Conservation (phyloP, 2,797 vertebrate genomes). For the Carduelis carduelis region DNA sequence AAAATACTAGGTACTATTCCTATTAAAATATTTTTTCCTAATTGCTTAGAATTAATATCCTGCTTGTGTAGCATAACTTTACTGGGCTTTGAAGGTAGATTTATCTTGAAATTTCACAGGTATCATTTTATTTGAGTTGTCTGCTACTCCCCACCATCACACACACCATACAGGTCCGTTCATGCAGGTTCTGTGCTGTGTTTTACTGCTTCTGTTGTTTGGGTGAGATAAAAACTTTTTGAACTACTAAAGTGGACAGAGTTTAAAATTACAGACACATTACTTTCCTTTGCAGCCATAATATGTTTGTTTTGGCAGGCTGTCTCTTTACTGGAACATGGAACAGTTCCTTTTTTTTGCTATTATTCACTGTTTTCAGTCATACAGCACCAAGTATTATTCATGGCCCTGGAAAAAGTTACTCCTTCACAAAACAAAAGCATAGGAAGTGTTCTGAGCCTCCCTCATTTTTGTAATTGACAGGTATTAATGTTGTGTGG, state of each 20-base stretch:
- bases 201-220: background rate
- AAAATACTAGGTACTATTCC: background rate
- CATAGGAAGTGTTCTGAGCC: background rate
- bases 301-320: constrained; percentile 61
- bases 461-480: background rate
- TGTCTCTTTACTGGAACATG: background rate
- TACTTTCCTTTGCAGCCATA: constrained; percentile 61
- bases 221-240: constrained; percentile 51
- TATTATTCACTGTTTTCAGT: constrained; percentile 54
- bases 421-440: constrained; percentile 26
- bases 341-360: constrained; percentile 46
- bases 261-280: constrained; percentile 65
- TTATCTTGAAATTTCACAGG: background rate
- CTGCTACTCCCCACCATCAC: background rate
- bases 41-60: background rate
- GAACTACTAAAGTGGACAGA: constrained; percentile 56
- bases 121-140: background rate
- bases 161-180: background rate
- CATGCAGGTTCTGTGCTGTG: background rate
- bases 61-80: background rate
- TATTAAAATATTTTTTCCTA: background rate
- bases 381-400: constrained; percentile 41
- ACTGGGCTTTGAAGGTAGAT: background rate
- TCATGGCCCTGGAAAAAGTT: constrained; percentile 61
- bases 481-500: background rate